These are phyloP conservation scores for Parapristionchus giblindavisi DNA, from an alignment of 2,888 invertebrate species.

Conservation along the genomic window DNA sequence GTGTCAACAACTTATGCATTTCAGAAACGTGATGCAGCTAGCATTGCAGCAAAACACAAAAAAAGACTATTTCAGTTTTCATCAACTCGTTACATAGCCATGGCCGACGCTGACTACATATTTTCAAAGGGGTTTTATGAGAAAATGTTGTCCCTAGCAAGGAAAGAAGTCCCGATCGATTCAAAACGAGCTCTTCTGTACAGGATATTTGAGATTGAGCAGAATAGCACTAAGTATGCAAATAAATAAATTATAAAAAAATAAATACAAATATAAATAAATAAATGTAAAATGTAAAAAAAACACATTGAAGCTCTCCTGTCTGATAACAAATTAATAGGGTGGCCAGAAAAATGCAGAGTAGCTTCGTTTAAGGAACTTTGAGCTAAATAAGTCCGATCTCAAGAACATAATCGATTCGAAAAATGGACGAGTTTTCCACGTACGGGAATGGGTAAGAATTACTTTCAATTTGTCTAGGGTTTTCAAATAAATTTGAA, in stretches of 20 bases:
- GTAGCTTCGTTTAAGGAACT: not conserved
- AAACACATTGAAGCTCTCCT: not conserved
- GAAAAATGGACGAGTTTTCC: not conserved
- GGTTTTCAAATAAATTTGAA: too few species aligned
- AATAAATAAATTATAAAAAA: too few species aligned
- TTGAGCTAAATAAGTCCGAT: not conserved
- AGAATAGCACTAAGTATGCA: not conserved
- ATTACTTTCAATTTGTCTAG: too few species aligned
- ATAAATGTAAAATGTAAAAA: not conserved
- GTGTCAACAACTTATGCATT: too few species aligned
- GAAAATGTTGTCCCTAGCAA: not conserved
- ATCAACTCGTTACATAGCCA: conserved; percentile 1
- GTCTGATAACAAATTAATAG: not conserved
- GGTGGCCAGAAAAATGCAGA: not conserved
- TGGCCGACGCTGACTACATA: conserved; percentile 12
- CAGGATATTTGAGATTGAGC: conserved; percentile 7
- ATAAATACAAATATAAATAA: too few species aligned
- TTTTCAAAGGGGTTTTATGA: conserved; percentile 7
- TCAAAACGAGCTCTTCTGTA: not conserved
- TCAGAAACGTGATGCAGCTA: too few species aligned
- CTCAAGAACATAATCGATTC: not conserved
- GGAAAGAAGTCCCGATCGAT: not conserved
- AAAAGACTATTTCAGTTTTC: conserved; percentile 4
- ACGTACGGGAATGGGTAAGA: not conserved
- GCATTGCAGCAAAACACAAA: too few species aligned